Evolutionary conservation across 2,113 vertebrate species (phyloP), one percentile per base, ranked within the genome.

Genomic region (Centropristis striata): DNA sequence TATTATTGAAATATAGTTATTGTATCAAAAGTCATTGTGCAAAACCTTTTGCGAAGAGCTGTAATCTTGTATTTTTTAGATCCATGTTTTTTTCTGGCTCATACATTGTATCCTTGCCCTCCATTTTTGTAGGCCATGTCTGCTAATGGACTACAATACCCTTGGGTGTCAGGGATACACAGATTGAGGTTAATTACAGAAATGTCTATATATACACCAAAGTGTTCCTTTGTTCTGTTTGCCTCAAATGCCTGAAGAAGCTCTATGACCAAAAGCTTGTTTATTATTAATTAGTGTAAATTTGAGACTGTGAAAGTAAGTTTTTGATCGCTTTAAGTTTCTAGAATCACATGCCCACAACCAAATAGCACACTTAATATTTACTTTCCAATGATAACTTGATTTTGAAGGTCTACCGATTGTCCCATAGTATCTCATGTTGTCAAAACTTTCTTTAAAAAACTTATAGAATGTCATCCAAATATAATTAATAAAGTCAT

Each of bases 121-220:
- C 11, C 23, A 21, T 42, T 15, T 58, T 21, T 46, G 73, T 76
- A 41, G 53, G 39, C 28, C 74, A 28, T 2, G 0, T 44, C 8
- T 23, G 6, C 2, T 20, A 42, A 67, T 41, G 32, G 13, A 77
- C 53, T 76, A 49, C 73, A 76, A 16, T 28, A n/a, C 53, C 73
- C 28, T 0, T 36, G 32, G 60, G 25, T 27, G 5, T 49, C 37
- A 9, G 14, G 12, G 8, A 21, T 20, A 13, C 36, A 20, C 63
- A 68, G 57, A 25, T 54, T 25, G n/a, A 25, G 37, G 4, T 20
- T 61, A 44, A 61, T 60, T 32, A 37, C 41, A 47, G 20, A 55
- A 70, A 58, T 8, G 15, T 39, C 18, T 4, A 23, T 1, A 37
- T 2, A 23, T 4, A 37, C 10, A 41, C 15, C 51, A 23, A 27